Evolutionary conservation across 2,797 vertebrate genomes (phyloP).

Genomic region (Acanthiza pusilla): DNA sequence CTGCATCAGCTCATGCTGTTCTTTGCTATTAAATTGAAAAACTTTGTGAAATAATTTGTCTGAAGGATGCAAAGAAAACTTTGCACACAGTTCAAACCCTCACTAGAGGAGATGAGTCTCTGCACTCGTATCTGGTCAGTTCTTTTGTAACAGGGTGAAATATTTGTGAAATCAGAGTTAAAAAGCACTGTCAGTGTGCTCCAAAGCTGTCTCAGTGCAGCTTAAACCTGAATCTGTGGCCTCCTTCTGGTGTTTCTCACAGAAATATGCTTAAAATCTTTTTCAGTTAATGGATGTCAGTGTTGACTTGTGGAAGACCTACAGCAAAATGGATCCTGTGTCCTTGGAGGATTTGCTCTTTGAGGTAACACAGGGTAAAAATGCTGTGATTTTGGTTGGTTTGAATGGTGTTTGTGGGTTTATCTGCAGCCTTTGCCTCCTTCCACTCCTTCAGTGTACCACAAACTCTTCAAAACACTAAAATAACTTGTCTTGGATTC

Average conservation of each 20-base stretch:
- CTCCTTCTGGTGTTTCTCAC: not conserved
- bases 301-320: conserved; percentile 87
- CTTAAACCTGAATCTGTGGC: too few relatives aligned
- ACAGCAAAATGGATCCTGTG: conserved; percentile 88
- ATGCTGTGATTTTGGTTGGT: not conserved
- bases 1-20: not conserved
- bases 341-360: conserved; percentile 85
- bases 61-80: not conserved
- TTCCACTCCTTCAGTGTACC: not conserved
- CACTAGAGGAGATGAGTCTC: not conserved
- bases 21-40: not conserved
- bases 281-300: conserved; percentile 92
- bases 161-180: not conserved
- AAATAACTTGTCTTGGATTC: not conserved
- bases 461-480: not conserved
- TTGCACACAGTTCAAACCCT: not conserved
- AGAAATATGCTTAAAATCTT: not conserved
- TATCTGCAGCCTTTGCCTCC: not conserved
- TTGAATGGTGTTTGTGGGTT: not conserved
- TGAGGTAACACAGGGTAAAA: conserved; percentile 68
- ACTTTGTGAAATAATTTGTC: not conserved
- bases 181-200: not conserved
- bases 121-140: not conserved
- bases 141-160: not conserved
- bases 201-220: rapidly evolving